Base-by-base conservation (phyloP, 2,888 invertebrate species). In the Melanophora roralis region DNA sequence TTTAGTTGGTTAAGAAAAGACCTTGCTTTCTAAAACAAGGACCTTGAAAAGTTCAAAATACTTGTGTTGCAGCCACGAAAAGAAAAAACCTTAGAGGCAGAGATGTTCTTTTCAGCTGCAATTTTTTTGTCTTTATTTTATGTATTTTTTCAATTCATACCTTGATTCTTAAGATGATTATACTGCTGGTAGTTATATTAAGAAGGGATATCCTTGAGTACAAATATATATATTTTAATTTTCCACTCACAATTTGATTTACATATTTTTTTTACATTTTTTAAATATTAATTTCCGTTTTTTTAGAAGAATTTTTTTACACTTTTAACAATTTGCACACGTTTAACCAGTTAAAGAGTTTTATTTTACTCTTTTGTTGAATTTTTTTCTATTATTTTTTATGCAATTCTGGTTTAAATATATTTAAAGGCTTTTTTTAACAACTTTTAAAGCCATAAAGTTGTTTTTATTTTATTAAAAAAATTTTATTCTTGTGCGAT, bases 321-420 rank as follows among this genome's bases (percentile, higher is more conserved):
- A 34, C 11, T 32, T 43, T 34, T 49, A 67, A 40, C 14, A 45
- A 19, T 68, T 75, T 47, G 14, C 47, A 69, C 76, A 55, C 34
- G 55, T 69, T 64, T 64, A 40, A 64, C 55, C 45, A 51, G 62
- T 57, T 76, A 69, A 14, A 43, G 21, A 53, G 7, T 55, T 51
- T 49, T 65, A 23, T 75, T 32, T 4, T 14, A 36, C 19, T 55
- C 4, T 76, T 74, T 53, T 60, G 11, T 49, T 19, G 8, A 1
- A 27, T 16, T 27, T 60, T 9, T 14, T 8, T 1, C 49, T 38
- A 14, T 38, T 38, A 1, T 32, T 51, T 27, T 5, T 27, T 27
- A 3, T 27, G 27, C 57, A 64, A 64, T 65, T 73, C 21, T 60
- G 49, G 27, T 53, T 60, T 43, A 51, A 5, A 27, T 51, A 23